phyloP scores from a whole-genome alignment of 2,113 vertebrate species.

The Setophaga kirtlandii region DNA sequence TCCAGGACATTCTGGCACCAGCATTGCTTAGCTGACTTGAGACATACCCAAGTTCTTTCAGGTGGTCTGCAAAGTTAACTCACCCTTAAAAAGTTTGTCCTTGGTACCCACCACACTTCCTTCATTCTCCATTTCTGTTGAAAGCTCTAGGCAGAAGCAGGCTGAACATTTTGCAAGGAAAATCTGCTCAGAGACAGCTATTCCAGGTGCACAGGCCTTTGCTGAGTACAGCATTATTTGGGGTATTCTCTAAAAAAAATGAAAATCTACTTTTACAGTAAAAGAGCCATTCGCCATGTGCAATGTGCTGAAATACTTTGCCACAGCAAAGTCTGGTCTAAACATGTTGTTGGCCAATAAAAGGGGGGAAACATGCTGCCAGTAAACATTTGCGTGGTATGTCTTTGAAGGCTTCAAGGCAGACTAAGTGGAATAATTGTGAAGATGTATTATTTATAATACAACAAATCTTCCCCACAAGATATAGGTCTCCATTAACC shows the following conservation, averaged over 20 bases:
- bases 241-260: slow-evolving; percentile 1
- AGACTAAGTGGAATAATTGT: slow-evolving; percentile 70
- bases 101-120: neutral
- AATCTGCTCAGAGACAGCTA: slow-evolving; percentile 25
- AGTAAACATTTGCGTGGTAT: slow-evolving; percentile 72
- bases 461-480: slow-evolving; percentile 69
- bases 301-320: slow-evolving; percentile 52
- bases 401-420: slow-evolving; percentile 72
- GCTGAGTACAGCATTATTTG: slow-evolving; percentile 58
- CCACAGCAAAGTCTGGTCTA: slow-evolving; percentile 69
- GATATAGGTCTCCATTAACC: slow-evolving; percentile 69
- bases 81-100: neutral
- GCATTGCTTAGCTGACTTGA: neutral
- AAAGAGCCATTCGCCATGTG: slow-evolving; percentile 61
- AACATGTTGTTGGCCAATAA: slow-evolving; percentile 68
- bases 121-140: neutral
- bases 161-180: neutral
- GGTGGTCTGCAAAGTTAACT: slow-evolving; percentile 27
- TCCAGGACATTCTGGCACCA: neutral
- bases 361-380: slow-evolving; percentile 61
- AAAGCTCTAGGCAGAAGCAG: neutral
- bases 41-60: slow-evolving; percentile 12
- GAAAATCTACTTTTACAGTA: slow-evolving; percentile 23
- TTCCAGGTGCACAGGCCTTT: slow-evolving; percentile 51
- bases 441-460: slow-evolving; percentile 67